Percentiles rank a stretch among this genome's conserved stretches.
phyloP scores from a whole-genome alignment of 2,797 vertebrate species.

The Halcyon chelicuti region DNA sequence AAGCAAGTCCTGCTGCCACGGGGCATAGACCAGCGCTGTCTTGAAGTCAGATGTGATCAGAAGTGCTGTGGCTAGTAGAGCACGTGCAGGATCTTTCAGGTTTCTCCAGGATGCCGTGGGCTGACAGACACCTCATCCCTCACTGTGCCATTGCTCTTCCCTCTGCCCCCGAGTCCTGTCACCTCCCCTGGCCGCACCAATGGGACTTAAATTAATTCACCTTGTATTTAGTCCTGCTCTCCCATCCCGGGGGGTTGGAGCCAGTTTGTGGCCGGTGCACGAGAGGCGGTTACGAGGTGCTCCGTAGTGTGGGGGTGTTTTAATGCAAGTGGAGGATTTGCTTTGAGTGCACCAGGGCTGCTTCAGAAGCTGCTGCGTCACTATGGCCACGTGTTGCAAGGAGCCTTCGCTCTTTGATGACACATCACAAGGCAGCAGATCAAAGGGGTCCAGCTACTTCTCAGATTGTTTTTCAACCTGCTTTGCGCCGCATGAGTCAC shows the following conservation, averaged over 20 bases:
- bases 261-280: not conserved
- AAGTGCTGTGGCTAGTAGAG: fast-evolving
- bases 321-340: not conserved
- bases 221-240: not conserved
- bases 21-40: fast-evolving
- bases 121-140: not conserved
- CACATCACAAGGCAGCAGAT: not conserved
- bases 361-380: not conserved
- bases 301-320: fast-evolving
- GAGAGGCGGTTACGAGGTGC: fast-evolving
- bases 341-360: not conserved
- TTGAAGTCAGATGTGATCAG: fast-evolving
- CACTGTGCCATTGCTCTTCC: not conserved
- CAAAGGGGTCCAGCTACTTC: not conserved
- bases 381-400: fast-evolving
- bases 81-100: not conserved
- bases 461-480: not conserved
- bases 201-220: not conserved
- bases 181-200: not conserved
- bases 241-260: fast-evolving
- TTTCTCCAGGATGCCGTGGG: not conserved
- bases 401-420: not conserved
- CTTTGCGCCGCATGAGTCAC: not conserved
- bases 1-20: fast-evolving
- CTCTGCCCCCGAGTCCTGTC: not conserved